These are phyloP conservation scores for Dasyprocta punctata DNA, from an alignment of 2,113 vertebrate genomes.

Conservation along the genomic window DNA sequence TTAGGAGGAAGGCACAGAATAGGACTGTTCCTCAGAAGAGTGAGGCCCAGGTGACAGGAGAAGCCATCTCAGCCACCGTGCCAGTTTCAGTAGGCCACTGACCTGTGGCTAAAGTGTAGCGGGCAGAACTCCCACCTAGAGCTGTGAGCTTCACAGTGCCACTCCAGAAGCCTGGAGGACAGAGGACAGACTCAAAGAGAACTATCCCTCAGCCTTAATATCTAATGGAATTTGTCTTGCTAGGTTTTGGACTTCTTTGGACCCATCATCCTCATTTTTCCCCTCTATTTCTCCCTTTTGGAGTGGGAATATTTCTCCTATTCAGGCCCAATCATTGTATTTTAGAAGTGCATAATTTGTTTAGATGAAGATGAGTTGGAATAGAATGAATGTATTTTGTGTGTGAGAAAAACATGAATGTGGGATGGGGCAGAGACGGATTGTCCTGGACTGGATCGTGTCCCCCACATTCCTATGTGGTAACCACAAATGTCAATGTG, in stretches of 20 bases:
- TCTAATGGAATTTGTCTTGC: neutral
- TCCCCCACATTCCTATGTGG: neutral
- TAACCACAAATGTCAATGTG: neutral
- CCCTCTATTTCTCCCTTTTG: neutral
- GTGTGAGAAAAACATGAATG: neutral
- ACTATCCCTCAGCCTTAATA: neutral
- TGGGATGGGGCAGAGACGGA: neutral
- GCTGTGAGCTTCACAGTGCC: neutral
- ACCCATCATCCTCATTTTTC: neutral
- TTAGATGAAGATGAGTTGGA: neutral
- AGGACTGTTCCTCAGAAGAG: neutral
- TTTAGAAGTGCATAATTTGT: neutral
- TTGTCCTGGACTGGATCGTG: neutral
- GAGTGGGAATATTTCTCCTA: neutral
- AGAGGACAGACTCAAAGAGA: neutral
- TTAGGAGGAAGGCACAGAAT: accelerated
- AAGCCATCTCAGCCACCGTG: neutral
- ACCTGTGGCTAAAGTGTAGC: neutral
- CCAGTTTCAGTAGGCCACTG: neutral
- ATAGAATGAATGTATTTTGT: neutral
- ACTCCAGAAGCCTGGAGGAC: neutral
- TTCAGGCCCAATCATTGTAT: neutral
- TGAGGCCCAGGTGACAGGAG: neutral
- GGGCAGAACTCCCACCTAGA: neutral
- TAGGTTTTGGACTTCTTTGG: neutral